These are phyloP conservation scores for Cliona cf. orientalis DNA, from an alignment of 37 sponge, comb jelly and placozoan species.

Conservation along the genomic window DNA sequence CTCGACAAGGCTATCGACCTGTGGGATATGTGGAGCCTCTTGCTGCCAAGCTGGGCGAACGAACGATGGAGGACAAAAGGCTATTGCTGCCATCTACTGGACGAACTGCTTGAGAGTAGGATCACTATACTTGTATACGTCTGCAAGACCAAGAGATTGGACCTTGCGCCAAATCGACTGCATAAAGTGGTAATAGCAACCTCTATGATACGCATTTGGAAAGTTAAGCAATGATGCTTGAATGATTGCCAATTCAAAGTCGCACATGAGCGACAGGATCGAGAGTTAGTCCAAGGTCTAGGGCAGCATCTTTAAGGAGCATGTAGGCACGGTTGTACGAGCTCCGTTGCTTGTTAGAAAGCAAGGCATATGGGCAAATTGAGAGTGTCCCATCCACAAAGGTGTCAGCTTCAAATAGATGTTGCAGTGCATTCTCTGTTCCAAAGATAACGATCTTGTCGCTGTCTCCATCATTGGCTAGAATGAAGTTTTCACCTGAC, in stretches of 20 bases:
- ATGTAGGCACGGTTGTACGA: not conserved
- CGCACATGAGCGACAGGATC: not conserved
- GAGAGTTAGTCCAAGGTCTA: not conserved
- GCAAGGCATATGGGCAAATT: not conserved
- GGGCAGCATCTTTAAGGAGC: not conserved
- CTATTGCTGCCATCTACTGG: too few relatives aligned
- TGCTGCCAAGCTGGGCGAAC: too few relatives aligned
- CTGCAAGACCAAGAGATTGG: not conserved
- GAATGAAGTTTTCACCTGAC: too few relatives aligned
- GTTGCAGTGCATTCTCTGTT: too few relatives aligned
- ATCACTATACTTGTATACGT: not conserved
- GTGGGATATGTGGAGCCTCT: too few relatives aligned
- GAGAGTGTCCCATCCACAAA: not conserved
- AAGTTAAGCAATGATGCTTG: not conserved
- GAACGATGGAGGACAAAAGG: too few relatives aligned
- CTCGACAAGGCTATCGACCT: too few relatives aligned
- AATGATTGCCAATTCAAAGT: not conserved
- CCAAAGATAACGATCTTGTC: too few relatives aligned
- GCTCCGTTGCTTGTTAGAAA: not conserved
- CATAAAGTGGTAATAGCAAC: not conserved
- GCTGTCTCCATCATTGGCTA: too few relatives aligned
- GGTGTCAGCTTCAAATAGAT: too few relatives aligned
- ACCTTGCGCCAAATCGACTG: not conserved
- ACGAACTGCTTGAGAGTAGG: too few relatives aligned
- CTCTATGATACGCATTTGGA: not conserved